Conservation (phyloP, 2,113 vertebrate genomes). For the Neotoma lepida region DNA sequence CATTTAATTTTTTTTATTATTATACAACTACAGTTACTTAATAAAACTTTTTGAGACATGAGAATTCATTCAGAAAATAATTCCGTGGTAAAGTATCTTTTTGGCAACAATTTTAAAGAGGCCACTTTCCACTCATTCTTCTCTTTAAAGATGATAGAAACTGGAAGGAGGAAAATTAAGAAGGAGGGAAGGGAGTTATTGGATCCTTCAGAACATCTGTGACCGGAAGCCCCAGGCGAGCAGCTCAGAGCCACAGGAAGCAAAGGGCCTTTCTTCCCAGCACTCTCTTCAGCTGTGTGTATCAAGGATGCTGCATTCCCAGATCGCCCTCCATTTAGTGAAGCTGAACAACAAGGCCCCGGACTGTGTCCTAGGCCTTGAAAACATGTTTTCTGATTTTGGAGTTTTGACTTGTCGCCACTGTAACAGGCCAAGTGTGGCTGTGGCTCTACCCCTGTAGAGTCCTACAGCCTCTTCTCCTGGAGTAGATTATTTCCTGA, state of each 20-base stretch:
- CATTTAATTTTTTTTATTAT: slow-evolving; percentile 46
- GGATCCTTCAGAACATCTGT: slow-evolving; percentile 21
- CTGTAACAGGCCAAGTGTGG: not conserved
- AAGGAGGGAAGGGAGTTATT: not conserved
- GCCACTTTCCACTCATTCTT: not conserved
- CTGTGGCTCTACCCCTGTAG: not conserved
- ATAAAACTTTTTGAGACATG: slow-evolving; percentile 50
- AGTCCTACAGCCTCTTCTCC: not conserved
- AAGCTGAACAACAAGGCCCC: slow-evolving; percentile 51
- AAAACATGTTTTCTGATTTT: slow-evolving; percentile 42
- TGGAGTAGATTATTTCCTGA: not conserved
- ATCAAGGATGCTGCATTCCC: slow-evolving; percentile 63
- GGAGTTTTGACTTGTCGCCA: not conserved
- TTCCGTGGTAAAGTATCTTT: slow-evolving; percentile 42
- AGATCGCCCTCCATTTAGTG: slow-evolving; percentile 47
- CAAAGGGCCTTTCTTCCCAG: slow-evolving; percentile 69
- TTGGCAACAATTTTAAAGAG: slow-evolving; percentile 52
- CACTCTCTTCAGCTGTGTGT: slow-evolving; percentile 64
- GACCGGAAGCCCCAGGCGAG: slow-evolving; percentile 66
- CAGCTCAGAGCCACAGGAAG: slow-evolving; percentile 69
- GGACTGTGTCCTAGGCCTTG: slow-evolving; percentile 38
- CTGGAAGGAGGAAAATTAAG: slow-evolving; percentile 29
- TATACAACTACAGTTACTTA: slow-evolving; percentile 53
- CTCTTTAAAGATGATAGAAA: slow-evolving; percentile 62
- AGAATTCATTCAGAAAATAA: slow-evolving; percentile 66